Conservation (phyloP, 2,113 vertebrate genomes). For the Pitta sordida region DNA sequence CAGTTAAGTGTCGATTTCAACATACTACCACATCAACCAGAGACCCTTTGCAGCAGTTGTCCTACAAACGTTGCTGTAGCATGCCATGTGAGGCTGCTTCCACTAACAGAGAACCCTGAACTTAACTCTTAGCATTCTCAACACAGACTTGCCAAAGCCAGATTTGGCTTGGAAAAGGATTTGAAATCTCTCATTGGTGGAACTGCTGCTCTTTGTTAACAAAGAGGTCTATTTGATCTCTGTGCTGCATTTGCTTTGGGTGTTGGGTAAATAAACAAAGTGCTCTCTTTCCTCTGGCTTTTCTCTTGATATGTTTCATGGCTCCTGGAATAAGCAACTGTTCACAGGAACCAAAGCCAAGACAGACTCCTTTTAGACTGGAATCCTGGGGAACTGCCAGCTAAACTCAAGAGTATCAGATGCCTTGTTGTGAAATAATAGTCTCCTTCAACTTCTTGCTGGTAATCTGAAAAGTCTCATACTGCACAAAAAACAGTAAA, state of each 20-base stretch:
- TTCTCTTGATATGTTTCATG: neutral
- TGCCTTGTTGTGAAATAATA: neutral
- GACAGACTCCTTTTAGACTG: neutral
- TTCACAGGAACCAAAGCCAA: neutral
- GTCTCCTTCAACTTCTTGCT: neutral
- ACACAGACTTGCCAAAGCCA: neutral
- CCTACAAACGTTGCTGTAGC: fast-evolving
- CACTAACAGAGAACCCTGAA: neutral
- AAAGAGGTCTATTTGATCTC: neutral
- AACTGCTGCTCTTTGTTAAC: neutral
- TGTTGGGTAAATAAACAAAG: neutral
- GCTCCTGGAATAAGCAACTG: neutral
- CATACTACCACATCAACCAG: neutral
- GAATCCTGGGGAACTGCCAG: neutral
- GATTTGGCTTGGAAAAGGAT: neutral
- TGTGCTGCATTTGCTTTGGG: neutral
- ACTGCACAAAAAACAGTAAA: neutral
- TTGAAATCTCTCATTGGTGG: neutral
- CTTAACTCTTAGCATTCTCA: neutral
- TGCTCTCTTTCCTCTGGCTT: neutral
- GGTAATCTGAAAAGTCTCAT: neutral
- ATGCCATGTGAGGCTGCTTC: neutral
- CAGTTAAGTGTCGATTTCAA: neutral
- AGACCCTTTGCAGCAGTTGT: neutral
- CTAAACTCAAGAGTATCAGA: neutral